Percentiles rank a stretch among this genome's conserved stretches.
phyloP scores from a whole-genome alignment of 2,113 vertebrate genomes.

The Lepus timidus region DNA sequence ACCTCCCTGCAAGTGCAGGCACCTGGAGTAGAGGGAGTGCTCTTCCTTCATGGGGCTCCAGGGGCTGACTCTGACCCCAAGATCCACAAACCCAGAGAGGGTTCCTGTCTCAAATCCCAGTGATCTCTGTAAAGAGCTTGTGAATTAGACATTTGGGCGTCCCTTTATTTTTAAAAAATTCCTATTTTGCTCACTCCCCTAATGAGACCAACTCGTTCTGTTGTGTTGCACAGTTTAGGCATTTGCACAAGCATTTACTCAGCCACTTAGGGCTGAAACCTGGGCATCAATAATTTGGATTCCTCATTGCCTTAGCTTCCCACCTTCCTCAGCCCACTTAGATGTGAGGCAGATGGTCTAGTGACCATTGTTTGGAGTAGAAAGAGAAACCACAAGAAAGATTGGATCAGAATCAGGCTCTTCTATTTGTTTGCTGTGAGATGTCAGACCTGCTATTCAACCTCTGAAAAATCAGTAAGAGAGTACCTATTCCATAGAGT shows the following conservation, averaged over 20 bases:
- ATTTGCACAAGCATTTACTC: neutral
- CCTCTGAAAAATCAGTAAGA: slow-evolving; percentile 7
- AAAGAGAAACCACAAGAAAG: neutral
- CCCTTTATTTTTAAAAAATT: neutral
- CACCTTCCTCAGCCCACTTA: neutral
- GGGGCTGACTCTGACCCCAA: neutral
- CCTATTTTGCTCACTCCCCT: neutral
- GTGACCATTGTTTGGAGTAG: neutral
- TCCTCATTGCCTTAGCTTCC: neutral
- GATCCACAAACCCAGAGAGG: neutral
- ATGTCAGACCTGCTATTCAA: neutral
- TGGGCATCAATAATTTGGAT: neutral
- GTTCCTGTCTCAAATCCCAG: neutral
- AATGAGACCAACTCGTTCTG: neutral
- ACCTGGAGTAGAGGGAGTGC: neutral
- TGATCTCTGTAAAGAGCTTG: neutral
- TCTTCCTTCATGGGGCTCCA: neutral
- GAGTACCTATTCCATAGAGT: neutral
- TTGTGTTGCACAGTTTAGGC: neutral
- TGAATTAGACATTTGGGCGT: neutral
- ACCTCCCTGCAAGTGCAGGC: neutral
- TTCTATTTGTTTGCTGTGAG: neutral
- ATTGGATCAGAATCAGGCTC: neutral
- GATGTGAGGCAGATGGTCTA: neutral
- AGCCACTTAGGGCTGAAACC: neutral